Evolutionary conservation across 2,113 vertebrate genomes (phyloP).

Genomic region (Lota lota): DNA sequence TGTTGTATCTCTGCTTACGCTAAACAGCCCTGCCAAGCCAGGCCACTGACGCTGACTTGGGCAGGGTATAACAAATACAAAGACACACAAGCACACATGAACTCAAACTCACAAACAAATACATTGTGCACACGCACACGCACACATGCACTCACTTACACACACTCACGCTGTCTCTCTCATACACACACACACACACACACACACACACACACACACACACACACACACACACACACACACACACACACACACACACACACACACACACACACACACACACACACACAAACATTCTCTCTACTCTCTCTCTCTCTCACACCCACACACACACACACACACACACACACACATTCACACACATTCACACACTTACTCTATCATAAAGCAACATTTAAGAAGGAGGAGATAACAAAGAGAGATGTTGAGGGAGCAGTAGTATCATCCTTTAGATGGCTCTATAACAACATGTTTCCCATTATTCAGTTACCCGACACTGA

Average conservation of each 20-base stretch:
- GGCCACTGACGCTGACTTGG: constrained; percentile 36
- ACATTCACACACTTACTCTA: not conserved
- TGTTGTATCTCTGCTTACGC: constrained; percentile 44
- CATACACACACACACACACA: not conserved
- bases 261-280: constrained; percentile 1
- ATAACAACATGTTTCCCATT: constrained; percentile 18
- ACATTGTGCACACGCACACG: not conserved
- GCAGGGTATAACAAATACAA: constrained; percentile 17
- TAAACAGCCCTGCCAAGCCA: constrained; percentile 52
- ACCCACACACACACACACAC: constrained; percentile 7
- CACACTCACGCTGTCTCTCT: not conserved
- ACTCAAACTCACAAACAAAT: not conserved
- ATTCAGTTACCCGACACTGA: constrained; percentile 19
- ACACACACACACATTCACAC: constrained; percentile 4
- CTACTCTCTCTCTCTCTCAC: too few relatives aligned
- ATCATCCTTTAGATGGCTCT: constrained; percentile 14
- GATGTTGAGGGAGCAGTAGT: not conserved
- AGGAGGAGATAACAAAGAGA: not conserved
- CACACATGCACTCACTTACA: not conserved
- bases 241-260: not conserved
- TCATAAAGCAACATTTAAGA: not conserved
- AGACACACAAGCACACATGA: not conserved
- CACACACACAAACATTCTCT: not conserved
- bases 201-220: not conserved
- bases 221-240: constrained; percentile 3